phyloP scores from a whole-genome alignment of 1,140 invertebrate genomes.

The Neodiprion lecontei region DNA sequence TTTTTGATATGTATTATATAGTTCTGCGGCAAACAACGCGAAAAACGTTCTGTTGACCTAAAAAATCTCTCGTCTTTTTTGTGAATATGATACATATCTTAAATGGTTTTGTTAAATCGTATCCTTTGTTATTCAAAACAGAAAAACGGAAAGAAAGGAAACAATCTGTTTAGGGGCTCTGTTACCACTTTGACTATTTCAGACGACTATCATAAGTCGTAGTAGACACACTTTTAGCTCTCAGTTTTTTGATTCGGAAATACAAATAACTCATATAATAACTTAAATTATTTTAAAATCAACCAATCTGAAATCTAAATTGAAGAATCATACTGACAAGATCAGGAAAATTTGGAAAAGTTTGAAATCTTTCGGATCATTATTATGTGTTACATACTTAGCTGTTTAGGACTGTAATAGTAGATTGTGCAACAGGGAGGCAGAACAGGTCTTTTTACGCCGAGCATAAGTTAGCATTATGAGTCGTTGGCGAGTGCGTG shows the following conservation, averaged over 20 bases:
- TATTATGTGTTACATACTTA: too few relatives aligned
- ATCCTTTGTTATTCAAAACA: background rate
- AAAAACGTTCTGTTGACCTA: background rate
- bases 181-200: background rate
- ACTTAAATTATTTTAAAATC: too few relatives aligned
- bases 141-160: background rate
- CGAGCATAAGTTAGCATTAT: too few relatives aligned
- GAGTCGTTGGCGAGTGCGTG: too few relatives aligned
- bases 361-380: too few relatives aligned
- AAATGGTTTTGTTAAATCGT: background rate
- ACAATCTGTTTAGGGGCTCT: background rate
- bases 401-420: too few relatives aligned
- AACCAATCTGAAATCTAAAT: too few relatives aligned
- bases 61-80: background rate
- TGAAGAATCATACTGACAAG: too few relatives aligned
- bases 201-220: background rate
- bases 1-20: conserved; percentile 5
- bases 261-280: background rate
- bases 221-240: background rate
- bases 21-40: background rate
- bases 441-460: too few relatives aligned
- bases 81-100: conserved; percentile 5
- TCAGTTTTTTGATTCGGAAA: background rate
- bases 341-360: too few relatives aligned
- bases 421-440: too few relatives aligned